Percentiles rank a stretch among this genome's conserved stretches.
Evolutionary conservation across 2,797 vertebrate species (phyloP).

Genomic region (Syngnathus rostellatus): DNA sequence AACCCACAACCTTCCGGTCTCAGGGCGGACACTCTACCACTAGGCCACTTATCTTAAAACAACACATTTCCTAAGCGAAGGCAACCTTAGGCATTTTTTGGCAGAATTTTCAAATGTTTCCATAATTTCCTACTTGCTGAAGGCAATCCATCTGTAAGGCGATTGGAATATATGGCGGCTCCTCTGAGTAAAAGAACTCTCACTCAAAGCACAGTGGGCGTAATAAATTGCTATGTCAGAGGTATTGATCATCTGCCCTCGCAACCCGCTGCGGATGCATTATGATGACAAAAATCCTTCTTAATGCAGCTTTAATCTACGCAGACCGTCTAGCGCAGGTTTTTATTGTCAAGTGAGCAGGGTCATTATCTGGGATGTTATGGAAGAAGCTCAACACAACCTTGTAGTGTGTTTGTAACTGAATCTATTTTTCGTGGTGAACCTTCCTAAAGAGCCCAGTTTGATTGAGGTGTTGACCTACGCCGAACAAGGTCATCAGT

Average conservation of each 20-base stretch:
- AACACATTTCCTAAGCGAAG: no score
- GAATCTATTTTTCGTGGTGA: neutral
- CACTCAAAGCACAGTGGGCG: slow-evolving; percentile 25
- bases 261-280: slow-evolving; percentile 42
- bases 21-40: no score
- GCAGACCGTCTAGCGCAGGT: slow-evolving; percentile 26
- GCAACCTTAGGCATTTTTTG: no score
- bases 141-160: slow-evolving; percentile 3
- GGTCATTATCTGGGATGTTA: slow-evolving; percentile 50
- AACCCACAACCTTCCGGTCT: no score
- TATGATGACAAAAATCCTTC: slow-evolving; percentile 39
- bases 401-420: neutral
- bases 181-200: slow-evolving; percentile 17
- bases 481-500: neutral
- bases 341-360: slow-evolving; percentile 52
- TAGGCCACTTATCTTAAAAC: no score
- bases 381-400: slow-evolving; percentile 34
- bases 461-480: neutral
- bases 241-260: slow-evolving; percentile 49
- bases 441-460: neutral
- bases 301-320: slow-evolving; percentile 55
- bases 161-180: slow-evolving; percentile 22
- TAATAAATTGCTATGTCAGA: slow-evolving; percentile 41
- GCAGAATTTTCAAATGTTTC: neutral
- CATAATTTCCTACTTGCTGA: neutral